Evolutionary conservation across 2,113 vertebrate genomes (phyloP), one percentile per base, ranked within the genome.

Genomic region (Sarotherodon lohbergeri): DNA sequence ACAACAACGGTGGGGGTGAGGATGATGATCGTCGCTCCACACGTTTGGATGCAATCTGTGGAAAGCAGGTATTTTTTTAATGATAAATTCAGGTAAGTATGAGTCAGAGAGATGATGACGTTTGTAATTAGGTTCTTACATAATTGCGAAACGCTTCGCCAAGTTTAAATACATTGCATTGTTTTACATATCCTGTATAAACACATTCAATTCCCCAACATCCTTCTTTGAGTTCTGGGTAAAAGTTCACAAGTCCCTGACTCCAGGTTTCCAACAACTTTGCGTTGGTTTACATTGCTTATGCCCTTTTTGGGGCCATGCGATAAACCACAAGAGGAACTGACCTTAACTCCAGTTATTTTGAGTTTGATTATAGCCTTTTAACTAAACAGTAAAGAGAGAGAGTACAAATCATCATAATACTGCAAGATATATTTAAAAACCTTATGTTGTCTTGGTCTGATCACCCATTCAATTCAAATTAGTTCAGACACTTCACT

Each of bases 141-240:
- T 63, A 39, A 68, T 68, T 10, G 71, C 39, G 6, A 80, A 55
- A 32, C 29, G 22, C 22, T 24, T 17, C 27, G 16, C 68, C 48
- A 24, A 56, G 82, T 55, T 61, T 71, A 19, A 86, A 83, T 24
- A 7, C 80, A 11, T 11, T 55, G 54, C 78, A 41, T 82, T 89
- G 61, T 85, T 78, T 41, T 24, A 80, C 43, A 90, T 83, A 68
- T 91, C 79, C 73, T 86, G 85, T 48, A 3, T 48, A 86, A 85
- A 93, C 81, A 89, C 17, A n/a, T 13, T 17, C 32, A 52, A 50
- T 54, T 82, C 19, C 83, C 46, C 8, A 66, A 39, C 90, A 86
- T 87, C 83, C 36, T 76, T 63, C n/a, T 59, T 50, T 86, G 84
- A 57, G 61, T 50, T 81, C 32, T 83, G 36, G 80, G 27, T 19